Conservation (phyloP, 1,140 invertebrate species). For the Popillia japonica region DNA sequence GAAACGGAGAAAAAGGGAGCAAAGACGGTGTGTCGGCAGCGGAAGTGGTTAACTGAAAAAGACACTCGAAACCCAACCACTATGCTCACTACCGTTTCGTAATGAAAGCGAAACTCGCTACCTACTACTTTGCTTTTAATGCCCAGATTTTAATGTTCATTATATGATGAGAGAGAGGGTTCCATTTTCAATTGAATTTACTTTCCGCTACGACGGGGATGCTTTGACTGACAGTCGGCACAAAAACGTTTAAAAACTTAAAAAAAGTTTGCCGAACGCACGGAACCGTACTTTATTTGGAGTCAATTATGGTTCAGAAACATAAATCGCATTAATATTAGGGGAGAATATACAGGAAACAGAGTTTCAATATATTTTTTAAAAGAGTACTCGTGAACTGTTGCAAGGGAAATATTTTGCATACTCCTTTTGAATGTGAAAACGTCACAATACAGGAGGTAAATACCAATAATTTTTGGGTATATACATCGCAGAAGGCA, state of each 20-base stretch:
- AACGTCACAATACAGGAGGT: too few species aligned
- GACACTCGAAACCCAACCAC: slow-evolving; percentile 25
- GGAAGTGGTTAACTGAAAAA: slow-evolving; percentile 1
- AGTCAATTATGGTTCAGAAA: background rate
- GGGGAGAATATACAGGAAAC: too few species aligned
- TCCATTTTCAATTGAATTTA: slow-evolving; percentile 28
- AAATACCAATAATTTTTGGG: too few species aligned
- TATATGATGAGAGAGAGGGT: slow-evolving; percentile 7
- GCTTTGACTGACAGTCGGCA: slow-evolving; percentile 32
- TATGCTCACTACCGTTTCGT: background rate
- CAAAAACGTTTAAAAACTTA: slow-evolving; percentile 23
- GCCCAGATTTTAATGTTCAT: slow-evolving; percentile 27
- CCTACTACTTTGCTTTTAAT: slow-evolving; percentile 22
- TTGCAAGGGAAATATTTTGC: too few species aligned
- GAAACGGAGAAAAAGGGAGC: slow-evolving; percentile 5
- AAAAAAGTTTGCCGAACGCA: background rate
- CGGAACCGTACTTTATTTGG: background rate
- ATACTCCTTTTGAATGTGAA: too few species aligned
- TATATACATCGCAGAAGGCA: too few species aligned
- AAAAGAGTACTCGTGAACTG: too few species aligned
- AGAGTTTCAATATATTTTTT: too few species aligned
- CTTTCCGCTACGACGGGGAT: slow-evolving; percentile 8
- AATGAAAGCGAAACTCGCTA: slow-evolving; percentile 13
- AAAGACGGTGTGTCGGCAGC: background rate
- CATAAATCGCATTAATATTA: background rate